Percentiles rank a stretch among this genome's conserved stretches.
These are phyloP conservation scores for Cygnus atratus DNA, from an alignment of 2,113 vertebrate genomes.

Conservation along the genomic window DNA sequence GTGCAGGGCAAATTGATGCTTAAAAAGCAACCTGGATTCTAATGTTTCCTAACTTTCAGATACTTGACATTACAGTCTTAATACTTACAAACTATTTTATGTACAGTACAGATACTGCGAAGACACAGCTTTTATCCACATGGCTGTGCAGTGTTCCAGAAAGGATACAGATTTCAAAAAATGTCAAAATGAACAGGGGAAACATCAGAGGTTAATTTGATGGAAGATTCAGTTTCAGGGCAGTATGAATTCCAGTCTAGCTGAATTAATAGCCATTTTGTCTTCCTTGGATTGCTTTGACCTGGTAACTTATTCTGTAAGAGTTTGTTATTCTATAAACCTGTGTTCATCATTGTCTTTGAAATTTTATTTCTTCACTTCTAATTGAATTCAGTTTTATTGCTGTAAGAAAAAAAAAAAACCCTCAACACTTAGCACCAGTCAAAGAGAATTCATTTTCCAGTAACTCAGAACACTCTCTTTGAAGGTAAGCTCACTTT, in stretches of 20 bases:
- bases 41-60: background rate
- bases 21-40: background rate
- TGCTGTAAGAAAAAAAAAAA: conserved; percentile 5
- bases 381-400: conserved; percentile 37
- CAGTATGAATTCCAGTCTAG: background rate
- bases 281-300: background rate
- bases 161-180: background rate
- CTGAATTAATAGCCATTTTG: conserved; percentile 4
- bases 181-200: background rate
- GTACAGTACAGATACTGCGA: background rate
- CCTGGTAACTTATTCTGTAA: background rate
- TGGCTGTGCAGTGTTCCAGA: background rate
- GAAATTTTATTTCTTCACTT: conserved; percentile 39
- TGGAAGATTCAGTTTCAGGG: background rate
- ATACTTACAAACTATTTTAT: background rate
- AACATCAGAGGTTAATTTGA: background rate
- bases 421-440: conserved; percentile 15
- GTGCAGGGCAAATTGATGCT: background rate
- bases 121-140: background rate
- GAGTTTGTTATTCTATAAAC: background rate
- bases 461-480: conserved; percentile 28
- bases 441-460: conserved; percentile 45
- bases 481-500: conserved; percentile 59
- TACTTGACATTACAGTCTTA: background rate
- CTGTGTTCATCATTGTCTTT: conserved; percentile 25